phyloP scores from a whole-genome alignment of 2,113 vertebrate genomes.

The Anarhynchus alexandrinus region DNA sequence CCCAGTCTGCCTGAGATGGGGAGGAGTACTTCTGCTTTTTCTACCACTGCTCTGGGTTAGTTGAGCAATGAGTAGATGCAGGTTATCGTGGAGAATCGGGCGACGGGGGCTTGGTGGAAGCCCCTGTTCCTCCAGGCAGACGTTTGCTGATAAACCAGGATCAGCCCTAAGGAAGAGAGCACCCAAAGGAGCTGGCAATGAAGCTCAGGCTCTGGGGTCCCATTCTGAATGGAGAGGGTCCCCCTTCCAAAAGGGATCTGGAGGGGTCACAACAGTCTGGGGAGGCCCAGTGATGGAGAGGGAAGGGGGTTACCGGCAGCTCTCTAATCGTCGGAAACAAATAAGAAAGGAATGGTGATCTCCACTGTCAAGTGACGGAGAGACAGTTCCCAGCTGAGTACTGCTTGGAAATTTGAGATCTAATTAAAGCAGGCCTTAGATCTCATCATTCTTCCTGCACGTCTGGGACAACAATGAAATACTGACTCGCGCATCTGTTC shows the following conservation, averaged over 20 bases:
- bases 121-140: background rate
- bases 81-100: rapidly evolving
- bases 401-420: background rate
- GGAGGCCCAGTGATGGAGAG: background rate
- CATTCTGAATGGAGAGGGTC: background rate
- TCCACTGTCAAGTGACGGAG: background rate
- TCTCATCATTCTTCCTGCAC: slow-evolving; percentile 23
- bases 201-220: background rate
- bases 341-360: background rate
- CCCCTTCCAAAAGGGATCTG: background rate
- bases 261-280: background rate
- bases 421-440: slow-evolving; percentile 49
- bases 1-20: background rate
- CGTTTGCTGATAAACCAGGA: background rate
- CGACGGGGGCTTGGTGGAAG: background rate
- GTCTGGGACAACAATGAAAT: slow-evolving; percentile 35
- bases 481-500: slow-evolving; percentile 27
- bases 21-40: background rate
- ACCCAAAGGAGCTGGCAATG: background rate
- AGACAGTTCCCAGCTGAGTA: slow-evolving; percentile 12
- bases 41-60: background rate
- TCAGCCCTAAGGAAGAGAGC: rapidly evolving
- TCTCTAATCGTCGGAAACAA: background rate
- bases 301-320: background rate
- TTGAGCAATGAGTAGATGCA: background rate